Evolutionary conservation across 2,797 vertebrate genomes (phyloP), one percentile per base, ranked within the genome.

Genomic region (Jordanella pulchra): DNA sequence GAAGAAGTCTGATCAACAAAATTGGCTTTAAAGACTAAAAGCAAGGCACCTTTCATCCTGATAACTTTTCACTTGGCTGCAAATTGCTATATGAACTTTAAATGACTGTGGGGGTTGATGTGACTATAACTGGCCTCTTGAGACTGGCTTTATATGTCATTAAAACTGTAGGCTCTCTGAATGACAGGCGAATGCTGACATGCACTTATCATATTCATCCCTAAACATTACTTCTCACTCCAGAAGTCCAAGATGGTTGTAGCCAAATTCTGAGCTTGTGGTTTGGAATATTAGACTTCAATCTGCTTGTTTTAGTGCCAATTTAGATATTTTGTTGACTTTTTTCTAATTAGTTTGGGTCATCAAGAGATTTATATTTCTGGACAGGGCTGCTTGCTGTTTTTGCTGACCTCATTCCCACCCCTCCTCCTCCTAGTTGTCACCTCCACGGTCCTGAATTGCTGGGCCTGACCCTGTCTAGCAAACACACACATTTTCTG

Each of bases 401-500:
- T 35, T 78, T 58, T 68, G 66, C 69, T 51, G 32, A 32, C 55
- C 60, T 69, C 28, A 60, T 9, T 12, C 75, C 50, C 65, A 48
- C 51, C 23, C n/a, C 56, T 35, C 39, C 67, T 48, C 50, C 67
- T 73, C 64, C 28, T 53, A 28, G 42, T 75, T 60, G 48, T 76
- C 76, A 56, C 75, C 74, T 82, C 77, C 44, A 4, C 27, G 21
- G 32, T 77, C 48, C 76, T 48, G 60, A 45, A 55, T 66, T 60
- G 73, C 55, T 9, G 35, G 44, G 48, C 71, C 54, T 42, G 51
- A 61, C 55, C 63, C 73, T 12, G 18, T 71, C 78, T 47, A 17
- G 64, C 80, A 69, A 79, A 73, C 82, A 73, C 39, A 42, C 81
- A 66, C 67, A 77, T 75, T 85, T 56, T 82, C 77, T 70, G 63